A percentile compares a stretch with the other conserved stretches of the same genome.
phyloP scores from a whole-genome alignment of 2,113 vertebrate species.

The Cottus gobio region DNA sequence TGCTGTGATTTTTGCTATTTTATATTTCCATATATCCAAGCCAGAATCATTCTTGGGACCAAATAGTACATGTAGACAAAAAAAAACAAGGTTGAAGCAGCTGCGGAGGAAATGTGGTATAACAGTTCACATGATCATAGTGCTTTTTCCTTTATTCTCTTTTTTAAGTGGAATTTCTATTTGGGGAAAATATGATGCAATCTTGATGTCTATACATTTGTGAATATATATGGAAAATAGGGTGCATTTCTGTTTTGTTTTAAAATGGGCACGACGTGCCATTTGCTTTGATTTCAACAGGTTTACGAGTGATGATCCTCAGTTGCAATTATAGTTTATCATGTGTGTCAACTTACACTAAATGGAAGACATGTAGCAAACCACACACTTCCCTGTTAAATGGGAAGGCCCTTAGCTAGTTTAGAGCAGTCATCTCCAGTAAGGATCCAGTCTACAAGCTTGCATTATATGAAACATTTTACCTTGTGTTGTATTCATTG shows the following conservation, averaged over 20 bases:
- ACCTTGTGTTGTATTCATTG: slow-evolving; percentile 55
- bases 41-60: slow-evolving; percentile 38
- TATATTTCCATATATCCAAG: neutral
- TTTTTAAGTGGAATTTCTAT: slow-evolving; percentile 29
- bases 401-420: slow-evolving; percentile 40
- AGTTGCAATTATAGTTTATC: slow-evolving; percentile 37
- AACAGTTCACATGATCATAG: slow-evolving; percentile 1
- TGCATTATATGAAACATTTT: slow-evolving; percentile 49
- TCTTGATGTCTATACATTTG: slow-evolving; percentile 47
- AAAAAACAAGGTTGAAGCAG: neutral
- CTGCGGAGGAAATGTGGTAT: slow-evolving; percentile 21
- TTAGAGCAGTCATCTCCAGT: slow-evolving; percentile 41
- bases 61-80: slow-evolving; percentile 21
- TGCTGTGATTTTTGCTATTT: slow-evolving; percentile 26
- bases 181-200: slow-evolving; percentile 17
- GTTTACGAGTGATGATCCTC: slow-evolving; percentile 39
- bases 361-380: slow-evolving; percentile 67
- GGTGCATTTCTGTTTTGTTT: slow-evolving; percentile 34
- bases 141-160: slow-evolving; percentile 5
- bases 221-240: slow-evolving; percentile 42
- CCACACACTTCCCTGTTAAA: slow-evolving; percentile 39
- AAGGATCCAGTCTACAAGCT: slow-evolving; percentile 37
- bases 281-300: slow-evolving; percentile 41
- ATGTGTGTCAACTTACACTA: slow-evolving; percentile 49
- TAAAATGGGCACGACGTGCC: slow-evolving; percentile 38